Evolutionary conservation across 2,113 vertebrate genomes (phyloP), one percentile per base, ranked within the genome.

Genomic region (Pygoscelis antarcticus): DNA sequence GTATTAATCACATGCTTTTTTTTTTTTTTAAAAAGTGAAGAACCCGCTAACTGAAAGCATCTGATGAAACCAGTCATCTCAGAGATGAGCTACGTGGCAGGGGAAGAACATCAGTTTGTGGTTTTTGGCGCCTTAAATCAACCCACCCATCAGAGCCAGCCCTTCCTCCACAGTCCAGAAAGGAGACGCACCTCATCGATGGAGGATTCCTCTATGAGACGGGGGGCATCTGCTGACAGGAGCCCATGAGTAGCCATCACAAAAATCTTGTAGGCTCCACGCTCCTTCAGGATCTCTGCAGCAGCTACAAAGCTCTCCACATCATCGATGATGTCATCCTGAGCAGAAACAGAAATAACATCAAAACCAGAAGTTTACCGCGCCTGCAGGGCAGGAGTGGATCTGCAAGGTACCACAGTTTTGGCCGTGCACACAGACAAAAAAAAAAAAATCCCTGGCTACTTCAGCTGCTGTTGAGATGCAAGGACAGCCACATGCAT

Each of bases 311-410:
- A 99, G 96, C 99, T 99, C 93, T 99, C 99, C 32, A 99, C 99
- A 1, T 99, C 99, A 38, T 99, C 99, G 1, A 99, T 99, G 47
- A 99, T 99, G 97, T 99, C 99, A 96, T 99, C 99, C 99, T 99
- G 97, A 55, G 52, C 47, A 87, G 47, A 76, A 83, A 72, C 52
- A 85, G 60, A 88, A 92, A 64, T 17, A 62, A 80, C 75, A 44
- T 91, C 82, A 87, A 75, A 92, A 8, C 13, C 71, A 90, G 57
- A 46, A 89, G 65, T 40, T 80, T 4, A 42, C 21, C 2, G 2
- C 6, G 57, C 60, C 78, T 61, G 89, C 57, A 87, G 47, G 42
- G 42, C 57, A 66, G 74, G 38, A 70, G 46, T 7, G 77, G 40
- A 42, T 68, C 83, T 90, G 71, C 57, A 82, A 49, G 21, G 51